Base-by-base conservation (phyloP, 2,888 invertebrate species). In the Oscheius sp. region DNA sequence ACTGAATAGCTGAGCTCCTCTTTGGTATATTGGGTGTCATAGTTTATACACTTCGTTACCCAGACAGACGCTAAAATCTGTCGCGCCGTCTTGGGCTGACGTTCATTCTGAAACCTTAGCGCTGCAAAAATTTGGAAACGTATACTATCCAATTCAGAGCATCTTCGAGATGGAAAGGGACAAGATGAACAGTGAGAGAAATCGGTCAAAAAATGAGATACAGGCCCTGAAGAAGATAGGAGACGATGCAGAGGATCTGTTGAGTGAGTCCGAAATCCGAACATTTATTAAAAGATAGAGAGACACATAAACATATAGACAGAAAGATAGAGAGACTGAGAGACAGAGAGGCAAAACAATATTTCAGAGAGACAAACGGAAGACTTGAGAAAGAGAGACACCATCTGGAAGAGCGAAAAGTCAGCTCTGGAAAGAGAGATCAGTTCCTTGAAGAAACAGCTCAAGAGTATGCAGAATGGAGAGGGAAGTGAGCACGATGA, bases 121-220 rank as follows among this genome's bases (percentile, higher is more conserved):
- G 21, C 21, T 21, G 0, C 21, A 21, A 21, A 21, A 0, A 21
- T 21, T 21, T 21, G 21, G 21, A 21, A 21, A 21, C 21, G 21
- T 21, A 0, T 21, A 21, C 21, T 21, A 42, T 42, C 7, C 4
- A 42, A 42, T 42, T 42, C 7, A 42, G 76, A 81, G 79, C 33
- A 80, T 89, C 47, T 89, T 85, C 77, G 87, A 89, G 35, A 66
- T 82, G 51, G 88, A 87, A 65, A 79, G 86, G 60, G 80, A 83
- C 57, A 88, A 88, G 70, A 83, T 82, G 79, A 83, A 85, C 66
- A 75, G 78, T 21, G 89, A 89, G 55, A 77, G 87, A 42, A 82
- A 82, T 53, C 75, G 87, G 57, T 74, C 84, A 32, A 89, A 89
- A 75, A 80, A 80, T 48, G 88, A 89, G 47, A 63, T 84, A 10